Percentiles rank a stretch among this genome's conserved stretches.
Conservation (phyloP, 2,797 vertebrate genomes). For the Sus cebifrons region DNA sequence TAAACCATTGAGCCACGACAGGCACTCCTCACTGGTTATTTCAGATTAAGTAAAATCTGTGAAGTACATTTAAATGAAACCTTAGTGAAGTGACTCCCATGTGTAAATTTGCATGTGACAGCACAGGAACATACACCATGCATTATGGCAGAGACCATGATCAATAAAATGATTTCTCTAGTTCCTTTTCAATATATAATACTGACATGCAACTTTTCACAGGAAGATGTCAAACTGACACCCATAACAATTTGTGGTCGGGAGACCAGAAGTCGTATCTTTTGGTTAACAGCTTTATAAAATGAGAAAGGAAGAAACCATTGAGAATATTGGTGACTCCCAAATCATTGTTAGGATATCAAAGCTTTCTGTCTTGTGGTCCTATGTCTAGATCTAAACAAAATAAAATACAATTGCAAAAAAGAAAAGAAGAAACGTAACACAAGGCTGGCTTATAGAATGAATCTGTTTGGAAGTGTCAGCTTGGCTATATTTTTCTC, state of each 20-base stretch:
- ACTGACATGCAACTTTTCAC: slow-evolving; percentile 5
- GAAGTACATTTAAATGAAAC: slow-evolving; percentile 47
- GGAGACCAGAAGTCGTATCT: background rate
- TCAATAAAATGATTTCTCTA: slow-evolving; percentile 33
- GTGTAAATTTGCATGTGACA: background rate
- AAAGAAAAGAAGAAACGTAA: background rate
- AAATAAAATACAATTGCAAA: background rate
- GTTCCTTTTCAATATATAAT: slow-evolving; percentile 10
- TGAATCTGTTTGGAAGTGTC: background rate
- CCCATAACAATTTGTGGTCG: background rate
- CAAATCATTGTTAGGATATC: slow-evolving; percentile 40
- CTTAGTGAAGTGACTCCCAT: slow-evolving; percentile 18
- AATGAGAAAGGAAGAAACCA: slow-evolving; percentile 25
- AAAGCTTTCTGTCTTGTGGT: background rate
- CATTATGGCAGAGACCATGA: background rate
- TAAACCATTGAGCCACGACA: no score
- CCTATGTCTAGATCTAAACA: background rate
- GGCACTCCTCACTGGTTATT: no score
- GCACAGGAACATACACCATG: background rate
- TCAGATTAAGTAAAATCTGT: slow-evolving; percentile 53
- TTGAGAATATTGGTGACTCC: background rate
- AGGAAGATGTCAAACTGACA: background rate
- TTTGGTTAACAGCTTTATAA: background rate
- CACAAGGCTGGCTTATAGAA: background rate
- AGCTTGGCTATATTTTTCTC: background rate